A percentile compares a stretch with the other conserved stretches of the same genome.
Conservation (phyloP, 2,888 invertebrate species). For the Limnephilus auricula region DNA sequence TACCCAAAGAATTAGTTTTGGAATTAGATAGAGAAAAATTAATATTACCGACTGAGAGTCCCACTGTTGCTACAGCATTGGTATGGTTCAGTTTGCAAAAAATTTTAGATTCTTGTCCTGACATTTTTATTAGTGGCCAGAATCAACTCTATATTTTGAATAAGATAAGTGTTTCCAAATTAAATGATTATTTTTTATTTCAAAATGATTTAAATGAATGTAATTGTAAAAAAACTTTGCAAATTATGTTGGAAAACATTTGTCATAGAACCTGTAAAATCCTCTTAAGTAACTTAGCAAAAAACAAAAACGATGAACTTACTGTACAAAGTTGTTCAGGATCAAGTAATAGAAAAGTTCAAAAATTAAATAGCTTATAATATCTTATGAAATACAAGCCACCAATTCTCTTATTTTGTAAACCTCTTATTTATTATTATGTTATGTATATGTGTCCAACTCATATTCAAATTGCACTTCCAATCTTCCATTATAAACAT, state of each 20-base stretch:
- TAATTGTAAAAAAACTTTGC: too few species aligned
- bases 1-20: conserved; percentile 6
- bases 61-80: conserved; percentile 4
- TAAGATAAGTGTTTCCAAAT: not conserved
- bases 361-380: not conserved
- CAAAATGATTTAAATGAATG: not conserved
- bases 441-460: too few species aligned
- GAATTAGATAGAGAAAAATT: conserved; percentile 13
- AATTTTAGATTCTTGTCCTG: conserved; percentile 24
- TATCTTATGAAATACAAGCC: too few species aligned
- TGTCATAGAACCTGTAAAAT: conserved; percentile 6
- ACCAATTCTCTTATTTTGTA: too few species aligned
- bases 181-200: not conserved
- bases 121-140: conserved; percentile 2
- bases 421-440: too few species aligned
- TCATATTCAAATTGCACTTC: too few species aligned
- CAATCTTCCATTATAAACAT: too few species aligned
- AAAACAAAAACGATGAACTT: conserved; percentile 7
- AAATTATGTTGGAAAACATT: conserved; percentile 8
- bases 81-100: conserved; percentile 8
- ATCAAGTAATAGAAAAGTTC: not conserved
- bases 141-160: conserved; percentile 1
- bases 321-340: not conserved
- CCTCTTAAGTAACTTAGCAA: not conserved
- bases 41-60: conserved; percentile 19